phyloP scores from a whole-genome alignment of 2,797 vertebrate genomes.

The Okamejei kenojei region DNA sequence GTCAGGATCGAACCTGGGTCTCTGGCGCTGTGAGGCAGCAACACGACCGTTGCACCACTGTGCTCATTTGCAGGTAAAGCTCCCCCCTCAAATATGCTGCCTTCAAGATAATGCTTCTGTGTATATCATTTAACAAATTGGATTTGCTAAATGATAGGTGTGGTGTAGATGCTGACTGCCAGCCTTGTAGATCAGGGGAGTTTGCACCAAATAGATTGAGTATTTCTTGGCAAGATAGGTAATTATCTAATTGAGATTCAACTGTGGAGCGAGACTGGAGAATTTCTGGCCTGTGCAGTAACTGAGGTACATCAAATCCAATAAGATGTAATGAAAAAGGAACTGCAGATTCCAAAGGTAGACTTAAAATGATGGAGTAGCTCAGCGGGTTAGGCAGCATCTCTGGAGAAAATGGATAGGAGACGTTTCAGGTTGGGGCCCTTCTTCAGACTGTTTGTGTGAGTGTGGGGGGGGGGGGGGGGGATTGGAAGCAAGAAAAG shows the following conservation, averaged over 20 bases:
- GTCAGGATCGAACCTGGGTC: no score
- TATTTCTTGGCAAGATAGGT: background rate
- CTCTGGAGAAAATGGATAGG: no score
- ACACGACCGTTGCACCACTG: no score
- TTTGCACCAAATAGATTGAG: background rate
- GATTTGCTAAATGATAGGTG: background rate
- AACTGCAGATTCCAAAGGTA: no score
- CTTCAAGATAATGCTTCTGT: background rate
- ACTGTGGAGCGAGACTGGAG: background rate
- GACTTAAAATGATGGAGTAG: no score
- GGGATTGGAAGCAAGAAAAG: no score
- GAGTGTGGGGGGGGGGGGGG: no score
- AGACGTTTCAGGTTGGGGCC: no score
- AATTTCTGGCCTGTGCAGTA: background rate
- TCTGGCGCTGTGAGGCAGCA: no score
- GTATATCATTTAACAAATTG: slow-evolving; percentile 15
- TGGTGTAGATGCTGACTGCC: background rate
- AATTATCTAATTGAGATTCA: background rate
- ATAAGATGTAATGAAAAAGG: no score
- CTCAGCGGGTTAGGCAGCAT: no score
- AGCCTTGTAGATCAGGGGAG: background rate
- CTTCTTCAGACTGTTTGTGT: no score
- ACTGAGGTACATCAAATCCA: background rate
- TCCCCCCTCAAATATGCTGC: background rate
- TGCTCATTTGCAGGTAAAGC: background rate